These are phyloP conservation scores for Dorcus parallelipipedus DNA, from an alignment of 2,888 invertebrate species.

Conservation along the genomic window DNA sequence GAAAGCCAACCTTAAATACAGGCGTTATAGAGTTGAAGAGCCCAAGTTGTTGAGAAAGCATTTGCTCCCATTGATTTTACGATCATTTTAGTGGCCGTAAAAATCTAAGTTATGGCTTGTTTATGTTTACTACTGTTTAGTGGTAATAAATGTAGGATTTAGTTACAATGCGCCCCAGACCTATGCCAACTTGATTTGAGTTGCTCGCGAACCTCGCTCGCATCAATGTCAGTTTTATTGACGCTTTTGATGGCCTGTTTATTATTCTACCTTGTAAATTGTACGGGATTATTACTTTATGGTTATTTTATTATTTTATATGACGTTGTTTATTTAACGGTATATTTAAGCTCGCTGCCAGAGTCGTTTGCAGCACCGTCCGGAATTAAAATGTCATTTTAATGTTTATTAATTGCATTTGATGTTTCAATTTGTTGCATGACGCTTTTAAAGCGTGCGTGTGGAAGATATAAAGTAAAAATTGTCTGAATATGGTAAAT, in stretches of 20 bases:
- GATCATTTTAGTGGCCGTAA: conserved; percentile 49
- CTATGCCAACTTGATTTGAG: conserved; percentile 43
- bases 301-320: conserved; percentile 37
- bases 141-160: conserved; percentile 47
- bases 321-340: conserved; percentile 22
- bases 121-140: conserved; percentile 51
- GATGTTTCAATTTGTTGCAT: no score
- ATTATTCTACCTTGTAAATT: conserved; percentile 47
- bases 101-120: conserved; percentile 52
- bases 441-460: no score
- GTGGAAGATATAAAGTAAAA: no score
- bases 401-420: no score
- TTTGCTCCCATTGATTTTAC: conserved; percentile 50
- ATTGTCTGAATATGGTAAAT: no score
- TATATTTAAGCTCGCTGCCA: background rate
- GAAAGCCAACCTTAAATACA: conserved; percentile 30
- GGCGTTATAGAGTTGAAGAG: conserved; percentile 28
- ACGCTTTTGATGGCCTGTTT: conserved; percentile 47
- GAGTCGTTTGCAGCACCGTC: background rate
- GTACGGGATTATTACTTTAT: conserved; percentile 43
- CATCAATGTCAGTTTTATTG: conserved; percentile 49
- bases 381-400: no score
- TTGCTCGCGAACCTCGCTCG: conserved; percentile 36
- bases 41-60: conserved; percentile 25
- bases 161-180: conserved; percentile 39